Conservation (phyloP, 2,888 invertebrate species). For the Temnothorax ravouxi region DNA sequence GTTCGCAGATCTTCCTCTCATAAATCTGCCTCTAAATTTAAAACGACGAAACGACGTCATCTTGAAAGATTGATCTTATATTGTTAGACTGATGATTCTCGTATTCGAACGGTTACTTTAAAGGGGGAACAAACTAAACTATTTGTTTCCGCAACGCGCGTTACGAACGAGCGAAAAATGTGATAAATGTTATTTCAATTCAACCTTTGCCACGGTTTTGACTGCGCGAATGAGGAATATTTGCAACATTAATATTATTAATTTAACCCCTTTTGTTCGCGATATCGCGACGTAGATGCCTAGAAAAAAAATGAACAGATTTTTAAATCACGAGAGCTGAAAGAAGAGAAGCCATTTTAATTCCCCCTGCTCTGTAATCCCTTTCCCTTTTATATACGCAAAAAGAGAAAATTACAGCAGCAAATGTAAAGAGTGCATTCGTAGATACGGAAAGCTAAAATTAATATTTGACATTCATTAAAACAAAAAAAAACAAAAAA, state of each 20-base stretch:
- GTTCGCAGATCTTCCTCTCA: conserved; percentile 28
- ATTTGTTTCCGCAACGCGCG: not conserved
- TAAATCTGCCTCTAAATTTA: conserved; percentile 49
- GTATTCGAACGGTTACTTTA: conserved; percentile 4
- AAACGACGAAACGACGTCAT: conserved; percentile 40
- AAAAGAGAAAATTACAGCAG: conserved; percentile 15
- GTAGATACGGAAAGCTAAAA: conserved; percentile 8
- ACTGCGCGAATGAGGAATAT: not conserved
- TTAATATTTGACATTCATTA: conserved; percentile 40
- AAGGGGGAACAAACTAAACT: not conserved
- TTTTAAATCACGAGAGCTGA: conserved; percentile 27
- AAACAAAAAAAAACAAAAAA: not conserved
- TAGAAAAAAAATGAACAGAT: not conserved
- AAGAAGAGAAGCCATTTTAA: conserved; percentile 15
- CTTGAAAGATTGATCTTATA: conserved; percentile 30
- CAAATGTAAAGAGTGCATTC: conserved; percentile 12
- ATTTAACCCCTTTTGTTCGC: conserved; percentile 9
- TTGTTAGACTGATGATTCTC: conserved; percentile 30
- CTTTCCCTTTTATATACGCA: not conserved
- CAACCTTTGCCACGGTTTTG: not conserved
- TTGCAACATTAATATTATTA: conserved; percentile 18
- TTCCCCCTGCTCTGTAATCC: not conserved
- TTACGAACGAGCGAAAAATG: not conserved
- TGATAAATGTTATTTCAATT: not conserved
- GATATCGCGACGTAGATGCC: not conserved